Evolutionary conservation across 2,888 invertebrate genomes (phyloP).

Genomic region (Amiota mariae): DNA sequence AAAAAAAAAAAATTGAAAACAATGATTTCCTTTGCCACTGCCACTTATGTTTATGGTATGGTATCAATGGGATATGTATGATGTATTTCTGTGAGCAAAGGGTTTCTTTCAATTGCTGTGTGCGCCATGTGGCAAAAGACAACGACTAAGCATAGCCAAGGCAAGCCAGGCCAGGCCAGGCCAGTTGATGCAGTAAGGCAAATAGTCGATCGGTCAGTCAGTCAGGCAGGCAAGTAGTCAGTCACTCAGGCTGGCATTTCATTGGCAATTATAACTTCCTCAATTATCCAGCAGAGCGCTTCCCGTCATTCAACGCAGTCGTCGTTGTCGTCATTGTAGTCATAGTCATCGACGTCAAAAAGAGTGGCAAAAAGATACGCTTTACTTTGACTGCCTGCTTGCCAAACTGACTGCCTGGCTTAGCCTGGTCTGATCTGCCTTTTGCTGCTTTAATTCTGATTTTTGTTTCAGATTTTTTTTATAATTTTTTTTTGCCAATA

Average conservation of each 20-base stretch:
- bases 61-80: too few relatives aligned
- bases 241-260: conserved; percentile 40
- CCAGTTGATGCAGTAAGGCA: not conserved
- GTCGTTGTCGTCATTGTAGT: not conserved
- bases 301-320: conserved; percentile 61
- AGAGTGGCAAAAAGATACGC: conserved; percentile 8
- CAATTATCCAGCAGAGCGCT: conserved; percentile 69
- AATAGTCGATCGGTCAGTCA: conserved; percentile 33
- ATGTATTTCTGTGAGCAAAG: conserved; percentile 3
- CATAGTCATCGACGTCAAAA: not conserved
- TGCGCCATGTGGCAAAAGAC: not conserved
- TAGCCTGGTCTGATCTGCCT: conserved; percentile 45
- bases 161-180: conserved; percentile 38
- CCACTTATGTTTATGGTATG: not conserved
- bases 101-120: conserved; percentile 9
- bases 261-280: conserved; percentile 72
- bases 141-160: conserved; percentile 42
- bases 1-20: not conserved
- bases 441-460: conserved; percentile 41
- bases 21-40: conserved; percentile 16
- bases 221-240: conserved; percentile 34
- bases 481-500: conserved; percentile 35
- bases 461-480: conserved; percentile 39
- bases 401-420: too few relatives aligned
- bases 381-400: too few relatives aligned